These are phyloP conservation scores for Amphiprion clarkii DNA, from an alignment of 2,797 vertebrate species.

Conservation along the genomic window DNA sequence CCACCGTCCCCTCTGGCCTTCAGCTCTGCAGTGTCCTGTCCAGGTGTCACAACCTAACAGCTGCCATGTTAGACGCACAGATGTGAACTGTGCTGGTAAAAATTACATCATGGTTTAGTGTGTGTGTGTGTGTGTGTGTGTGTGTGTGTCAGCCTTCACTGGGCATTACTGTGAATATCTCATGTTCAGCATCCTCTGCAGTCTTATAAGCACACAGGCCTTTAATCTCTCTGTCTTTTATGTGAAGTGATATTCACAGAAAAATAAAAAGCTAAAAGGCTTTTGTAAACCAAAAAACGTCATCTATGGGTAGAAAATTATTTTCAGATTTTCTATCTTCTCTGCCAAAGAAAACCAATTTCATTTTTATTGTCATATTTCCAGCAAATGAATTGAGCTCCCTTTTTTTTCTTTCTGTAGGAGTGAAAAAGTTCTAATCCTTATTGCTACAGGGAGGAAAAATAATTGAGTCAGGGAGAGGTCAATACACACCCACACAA, in stretches of 20 bases:
- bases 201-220: slow-evolving; percentile 1
- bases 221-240: slow-evolving; percentile 54
- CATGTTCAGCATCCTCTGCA: slow-evolving; percentile 21
- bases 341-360: slow-evolving; percentile 77
- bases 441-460: slow-evolving; percentile 75
- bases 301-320: slow-evolving; percentile 48
- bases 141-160: slow-evolving; percentile 2
- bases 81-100: slow-evolving; percentile 14
- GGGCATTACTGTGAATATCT: slow-evolving; percentile 11
- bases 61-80: slow-evolving; percentile 14
- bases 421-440: slow-evolving; percentile 76
- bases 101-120: neutral
- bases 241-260: slow-evolving; percentile 56
- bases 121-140: too few relatives aligned
- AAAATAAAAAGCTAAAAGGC: slow-evolving; percentile 56
- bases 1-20: slow-evolving; percentile 21
- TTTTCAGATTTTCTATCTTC: slow-evolving; percentile 64
- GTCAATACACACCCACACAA: slow-evolving; percentile 44
- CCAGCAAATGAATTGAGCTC: slow-evolving; percentile 72
- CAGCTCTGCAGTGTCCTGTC: slow-evolving; percentile 4
- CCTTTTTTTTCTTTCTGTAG: slow-evolving; percentile 41
- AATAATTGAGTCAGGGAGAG: slow-evolving; percentile 77
- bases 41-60: slow-evolving; percentile 5
- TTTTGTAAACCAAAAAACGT: slow-evolving; percentile 60
- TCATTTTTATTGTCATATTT: slow-evolving; percentile 78